Evolutionary conservation across 1,140 invertebrate genomes (phyloP).

Genomic region (Listronotus oregonensis): DNA sequence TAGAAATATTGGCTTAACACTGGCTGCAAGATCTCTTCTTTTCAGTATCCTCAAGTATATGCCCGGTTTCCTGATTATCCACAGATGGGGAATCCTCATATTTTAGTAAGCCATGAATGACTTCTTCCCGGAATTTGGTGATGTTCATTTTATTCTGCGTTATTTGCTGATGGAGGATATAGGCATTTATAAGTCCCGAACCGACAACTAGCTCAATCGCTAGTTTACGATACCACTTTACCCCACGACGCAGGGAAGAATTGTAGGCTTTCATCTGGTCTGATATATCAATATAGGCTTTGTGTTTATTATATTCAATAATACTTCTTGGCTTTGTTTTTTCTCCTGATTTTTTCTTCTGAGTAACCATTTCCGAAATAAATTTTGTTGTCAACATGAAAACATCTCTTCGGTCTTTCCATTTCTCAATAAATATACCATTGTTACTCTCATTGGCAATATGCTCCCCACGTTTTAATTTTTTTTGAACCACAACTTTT

Average conservation of each 20-base stretch:
- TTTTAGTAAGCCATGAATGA: no score
- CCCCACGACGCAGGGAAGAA: slow-evolving; percentile 46
- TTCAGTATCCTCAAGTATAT: no score
- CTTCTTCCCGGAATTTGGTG: no score
- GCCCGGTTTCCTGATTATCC: no score
- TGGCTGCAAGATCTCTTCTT: no score
- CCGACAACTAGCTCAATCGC: slow-evolving; percentile 46
- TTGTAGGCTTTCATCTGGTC: slow-evolving; percentile 51
- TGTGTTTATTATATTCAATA: slow-evolving; percentile 35
- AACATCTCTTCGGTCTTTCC: slow-evolving; percentile 47
- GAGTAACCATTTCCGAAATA: slow-evolving; percentile 26
- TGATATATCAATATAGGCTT: slow-evolving; percentile 38
- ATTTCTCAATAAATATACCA: slow-evolving; percentile 37
- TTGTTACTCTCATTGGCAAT: slow-evolving; percentile 18
- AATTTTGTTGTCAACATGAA: slow-evolving; percentile 42
- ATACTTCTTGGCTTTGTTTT: slow-evolving; percentile 13
- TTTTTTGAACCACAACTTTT: slow-evolving; percentile 37
- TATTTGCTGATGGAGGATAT: no score
- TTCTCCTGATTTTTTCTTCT: not conserved
- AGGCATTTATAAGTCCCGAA: slow-evolving; percentile 49
- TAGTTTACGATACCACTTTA: slow-evolving; percentile 53
- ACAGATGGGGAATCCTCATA: no score
- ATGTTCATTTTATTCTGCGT: no score
- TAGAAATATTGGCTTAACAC: no score
- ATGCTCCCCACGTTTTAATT: slow-evolving; percentile 25